Conservation (phyloP, 2,797 vertebrate species). For the Brachyrhaphis roseni region DNA sequence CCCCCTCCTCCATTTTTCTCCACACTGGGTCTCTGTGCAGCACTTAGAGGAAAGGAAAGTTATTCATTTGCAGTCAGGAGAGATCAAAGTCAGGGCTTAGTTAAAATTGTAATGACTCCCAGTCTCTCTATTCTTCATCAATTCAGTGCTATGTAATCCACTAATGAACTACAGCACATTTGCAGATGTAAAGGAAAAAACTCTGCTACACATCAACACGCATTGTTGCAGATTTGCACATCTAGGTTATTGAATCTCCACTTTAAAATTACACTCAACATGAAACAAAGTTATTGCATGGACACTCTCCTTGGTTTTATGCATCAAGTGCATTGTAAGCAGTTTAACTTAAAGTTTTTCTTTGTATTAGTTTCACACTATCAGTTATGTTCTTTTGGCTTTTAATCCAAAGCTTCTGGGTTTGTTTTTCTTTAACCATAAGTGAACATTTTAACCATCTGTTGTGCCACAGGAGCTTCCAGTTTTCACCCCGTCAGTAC, state of each 20-base stretch:
- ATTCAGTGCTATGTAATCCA: constrained; percentile 40
- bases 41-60: constrained; percentile 41
- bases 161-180: not conserved
- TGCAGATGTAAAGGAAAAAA: not conserved
- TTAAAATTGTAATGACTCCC: constrained; percentile 21
- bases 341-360: not conserved
- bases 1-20: constrained; percentile 56
- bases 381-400: constrained; percentile 10
- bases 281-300: not conserved
- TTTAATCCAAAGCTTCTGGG: not conserved
- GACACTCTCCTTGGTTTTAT: not conserved
- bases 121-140: constrained; percentile 45
- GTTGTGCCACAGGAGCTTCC: constrained; percentile 74
- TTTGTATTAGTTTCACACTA: not conserved
- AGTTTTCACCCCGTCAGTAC: constrained; percentile 63
- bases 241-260: constrained; percentile 4
- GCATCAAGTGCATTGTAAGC: not conserved
- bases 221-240: constrained; percentile 5
- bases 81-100: constrained; percentile 54
- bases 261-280: not conserved
- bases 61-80: constrained; percentile 40
- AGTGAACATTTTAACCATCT: constrained; percentile 74
- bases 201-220: constrained; percentile 22
- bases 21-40: constrained; percentile 49
- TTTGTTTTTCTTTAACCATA: constrained; percentile 29